Evolutionary conservation across 2,797 vertebrate genomes (phyloP).

Genomic region (Aphelocoma californica): DNA sequence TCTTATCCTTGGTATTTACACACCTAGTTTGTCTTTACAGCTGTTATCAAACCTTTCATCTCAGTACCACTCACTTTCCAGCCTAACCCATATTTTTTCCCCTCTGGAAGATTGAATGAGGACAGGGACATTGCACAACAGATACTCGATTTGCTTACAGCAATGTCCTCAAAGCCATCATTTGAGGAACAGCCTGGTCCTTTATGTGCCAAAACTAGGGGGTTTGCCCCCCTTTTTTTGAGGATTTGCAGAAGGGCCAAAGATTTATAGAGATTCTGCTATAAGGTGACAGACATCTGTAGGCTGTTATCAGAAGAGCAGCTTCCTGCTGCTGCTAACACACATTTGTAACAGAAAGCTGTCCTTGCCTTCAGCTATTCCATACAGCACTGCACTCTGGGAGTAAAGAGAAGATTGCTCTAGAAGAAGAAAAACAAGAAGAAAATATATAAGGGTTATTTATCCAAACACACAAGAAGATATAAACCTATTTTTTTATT

Average conservation of each 20-base stretch:
- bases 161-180: neutral
- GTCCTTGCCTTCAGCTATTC: neutral
- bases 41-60: neutral
- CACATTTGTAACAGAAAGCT: neutral
- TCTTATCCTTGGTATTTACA: neutral
- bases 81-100: neutral
- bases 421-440: neutral
- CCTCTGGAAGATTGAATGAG: neutral
- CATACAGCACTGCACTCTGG: too few relatives aligned
- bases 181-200: neutral
- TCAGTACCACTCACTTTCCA: neutral
- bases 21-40: neutral
- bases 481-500: neutral
- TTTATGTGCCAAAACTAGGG: neutral
- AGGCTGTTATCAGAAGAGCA: neutral
- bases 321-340: neutral
- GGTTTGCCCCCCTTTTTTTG: neutral
- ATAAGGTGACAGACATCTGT: neutral
- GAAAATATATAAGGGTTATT: neutral
- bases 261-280: neutral
- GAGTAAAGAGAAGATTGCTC: neutral
- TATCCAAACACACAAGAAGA: neutral
- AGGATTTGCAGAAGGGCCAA: neutral
- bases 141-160: neutral
- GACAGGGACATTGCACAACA: neutral